Evolutionary conservation across 2,797 vertebrate genomes (phyloP), one percentile per base, ranked within the genome.

Genomic region (Acanthurus lineatus): DNA sequence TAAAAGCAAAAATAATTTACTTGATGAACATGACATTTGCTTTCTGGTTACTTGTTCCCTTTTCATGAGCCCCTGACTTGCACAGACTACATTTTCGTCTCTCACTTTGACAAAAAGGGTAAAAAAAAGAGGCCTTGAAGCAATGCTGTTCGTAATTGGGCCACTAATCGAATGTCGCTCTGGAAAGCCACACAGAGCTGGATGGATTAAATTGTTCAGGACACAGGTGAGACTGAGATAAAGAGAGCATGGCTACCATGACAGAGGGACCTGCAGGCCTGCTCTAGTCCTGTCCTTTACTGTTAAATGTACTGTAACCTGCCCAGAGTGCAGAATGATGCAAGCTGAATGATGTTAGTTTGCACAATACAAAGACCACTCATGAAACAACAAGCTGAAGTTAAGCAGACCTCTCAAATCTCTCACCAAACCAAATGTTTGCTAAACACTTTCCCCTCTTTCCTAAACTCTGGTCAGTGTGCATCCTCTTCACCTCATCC

Each of bases 151-250:
- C 94, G 92, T 96, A 96, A 96, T 96, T 97, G 92, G 91, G 87
- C 94, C 92, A 91, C 95, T 97, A 96, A 97, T 97, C 94, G 95
- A 97, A 96, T 95, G 94, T 96, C 95, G 96, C 83, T 91, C 87
- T 84, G 86, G 79, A 91, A 83, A 90, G 87, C 89, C 93, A 92
- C 89, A 82, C 90, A 83, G 89, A 94, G 90, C 91, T 91, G 87
- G 90, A 86, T 90, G 94, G 89, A 94, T 96, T 96, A 95, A 94
- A 94, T 86, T 88, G 90, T 88, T 83, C 58, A 6, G 64, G 90
- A 89, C 90, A 87, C 86, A 90, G 90, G 91, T 91, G 90, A 90
- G 85, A 82, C 67, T 61, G 81, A 85, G 91, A 93, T 93, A 93
- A 91, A 90, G 87, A 88, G 84, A 83, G 70, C 73, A 81, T 66